These are phyloP conservation scores for Drosophila quadrilineata DNA, from an alignment of 1,140 invertebrate species.

Conservation along the genomic window DNA sequence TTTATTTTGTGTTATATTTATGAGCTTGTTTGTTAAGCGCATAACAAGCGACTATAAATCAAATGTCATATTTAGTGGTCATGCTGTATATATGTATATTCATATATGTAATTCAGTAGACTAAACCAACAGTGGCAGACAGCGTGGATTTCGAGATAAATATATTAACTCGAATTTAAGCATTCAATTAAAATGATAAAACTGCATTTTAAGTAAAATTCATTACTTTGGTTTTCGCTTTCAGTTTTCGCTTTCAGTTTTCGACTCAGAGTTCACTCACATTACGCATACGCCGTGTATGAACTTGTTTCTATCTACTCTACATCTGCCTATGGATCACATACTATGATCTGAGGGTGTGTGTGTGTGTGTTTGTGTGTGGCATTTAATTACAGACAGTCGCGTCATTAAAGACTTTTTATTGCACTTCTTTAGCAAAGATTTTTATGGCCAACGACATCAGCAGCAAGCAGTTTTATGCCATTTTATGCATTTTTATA, in stretches of 20 bases:
- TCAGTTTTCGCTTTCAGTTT: background rate
- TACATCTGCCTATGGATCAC: background rate
- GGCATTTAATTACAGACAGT: conserved; percentile 69
- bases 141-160: conserved; percentile 14
- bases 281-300: conserved; percentile 51
- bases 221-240: conserved; percentile 8
- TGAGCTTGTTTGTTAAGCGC: conserved; percentile 60
- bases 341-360: background rate
- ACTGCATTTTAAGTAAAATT: conserved; percentile 50
- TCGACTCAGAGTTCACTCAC: conserved; percentile 58
- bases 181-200: conserved; percentile 55
- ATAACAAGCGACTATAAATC: conserved; percentile 63
- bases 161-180: conserved; percentile 20
- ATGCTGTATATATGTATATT: too few species aligned
- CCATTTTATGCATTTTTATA: conserved; percentile 64
- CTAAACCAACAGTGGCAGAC: conserved; percentile 11
- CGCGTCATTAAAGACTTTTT: conserved; percentile 73
- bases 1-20: conserved; percentile 57
- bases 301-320: too few species aligned
- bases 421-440: conserved; percentile 65
- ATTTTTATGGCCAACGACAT: conserved; percentile 59
- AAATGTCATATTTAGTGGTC: conserved; percentile 49
- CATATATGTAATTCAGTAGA: too few species aligned
- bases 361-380: conserved; percentile 29
- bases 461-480: conserved; percentile 45